These are phyloP conservation scores for Eptatretus atami DNA, from an alignment of 2,797 vertebrate species.

Conservation along the genomic window DNA sequence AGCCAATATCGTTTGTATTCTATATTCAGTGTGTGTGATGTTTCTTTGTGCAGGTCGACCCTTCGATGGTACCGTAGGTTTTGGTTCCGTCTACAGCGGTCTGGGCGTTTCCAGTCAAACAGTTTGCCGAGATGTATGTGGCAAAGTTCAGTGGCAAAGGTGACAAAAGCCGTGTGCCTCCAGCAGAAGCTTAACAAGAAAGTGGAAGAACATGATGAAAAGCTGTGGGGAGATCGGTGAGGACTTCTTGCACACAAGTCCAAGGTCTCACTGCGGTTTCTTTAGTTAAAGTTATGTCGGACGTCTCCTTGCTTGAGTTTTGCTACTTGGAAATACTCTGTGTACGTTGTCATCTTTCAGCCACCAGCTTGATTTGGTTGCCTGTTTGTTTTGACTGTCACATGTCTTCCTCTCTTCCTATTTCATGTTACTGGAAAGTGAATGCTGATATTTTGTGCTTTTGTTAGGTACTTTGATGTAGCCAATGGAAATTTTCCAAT, in stretches of 20 bases:
- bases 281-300: too few species aligned
- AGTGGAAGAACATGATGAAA: constrained; percentile 98
- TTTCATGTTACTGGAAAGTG: too few species aligned
- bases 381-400: not conserved
- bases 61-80: constrained; percentile 53
- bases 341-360: too few species aligned
- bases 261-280: too few species aligned
- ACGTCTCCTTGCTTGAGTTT: too few species aligned
- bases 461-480: constrained; percentile 31
- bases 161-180: constrained; percentile 24
- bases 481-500: constrained; percentile 31
- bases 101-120: constrained; percentile 91
- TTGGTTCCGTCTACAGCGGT: constrained; percentile 69
- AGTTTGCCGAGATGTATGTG: constrained; percentile 83
- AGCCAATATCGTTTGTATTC: too few species aligned
- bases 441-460: too few species aligned
- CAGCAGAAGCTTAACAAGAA: constrained; percentile 46
- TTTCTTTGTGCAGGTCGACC: constrained; percentile 26
- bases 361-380: not conserved
- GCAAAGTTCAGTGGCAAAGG: constrained; percentile 65
- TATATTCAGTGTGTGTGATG: accelerated
- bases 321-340: too few species aligned
- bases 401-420: not conserved
- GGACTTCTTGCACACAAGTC: constrained; percentile 7
- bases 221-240: constrained; percentile 68